Percentiles rank a stretch among this genome's conserved stretches.
Evolutionary conservation across 1,140 invertebrate genomes (phyloP).

Genomic region (Drosophila grimshawi): DNA sequence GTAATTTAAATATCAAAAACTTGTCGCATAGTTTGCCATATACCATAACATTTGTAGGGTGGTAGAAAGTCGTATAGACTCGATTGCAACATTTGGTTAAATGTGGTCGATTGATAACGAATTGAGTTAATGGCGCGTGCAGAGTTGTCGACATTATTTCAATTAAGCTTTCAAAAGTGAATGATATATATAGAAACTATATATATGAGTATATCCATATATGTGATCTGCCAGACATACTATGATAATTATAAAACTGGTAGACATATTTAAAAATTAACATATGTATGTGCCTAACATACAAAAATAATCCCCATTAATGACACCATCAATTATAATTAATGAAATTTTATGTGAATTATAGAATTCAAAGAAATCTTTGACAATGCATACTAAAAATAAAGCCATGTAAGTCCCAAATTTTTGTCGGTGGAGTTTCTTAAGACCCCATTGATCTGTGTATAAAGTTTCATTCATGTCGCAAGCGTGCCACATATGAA

Average conservation of each 20-base stretch:
- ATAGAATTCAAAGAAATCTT: background rate
- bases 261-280: no score
- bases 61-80: background rate
- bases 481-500: slow-evolving; percentile 24
- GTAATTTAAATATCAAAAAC: no score
- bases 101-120: slow-evolving; percentile 28
- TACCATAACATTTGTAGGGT: background rate
- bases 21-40: no score
- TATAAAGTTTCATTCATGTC: slow-evolving; percentile 18
- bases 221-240: no score
- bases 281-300: background rate
- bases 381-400: background rate
- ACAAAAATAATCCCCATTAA: background rate
- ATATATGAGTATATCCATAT: background rate
- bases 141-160: slow-evolving; percentile 14
- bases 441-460: background rate
- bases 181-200: background rate
- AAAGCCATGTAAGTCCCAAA: background rate
- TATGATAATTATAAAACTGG: background rate
- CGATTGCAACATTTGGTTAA: background rate
- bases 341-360: no score
- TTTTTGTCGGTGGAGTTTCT: slow-evolving; percentile 2
- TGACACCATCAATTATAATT: no score
- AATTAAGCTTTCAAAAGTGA: background rate
- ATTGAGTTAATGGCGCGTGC: slow-evolving; percentile 32